Evolutionary conservation across 2,888 invertebrate genomes (phyloP).

Genomic region (Rutpela maculata): DNA sequence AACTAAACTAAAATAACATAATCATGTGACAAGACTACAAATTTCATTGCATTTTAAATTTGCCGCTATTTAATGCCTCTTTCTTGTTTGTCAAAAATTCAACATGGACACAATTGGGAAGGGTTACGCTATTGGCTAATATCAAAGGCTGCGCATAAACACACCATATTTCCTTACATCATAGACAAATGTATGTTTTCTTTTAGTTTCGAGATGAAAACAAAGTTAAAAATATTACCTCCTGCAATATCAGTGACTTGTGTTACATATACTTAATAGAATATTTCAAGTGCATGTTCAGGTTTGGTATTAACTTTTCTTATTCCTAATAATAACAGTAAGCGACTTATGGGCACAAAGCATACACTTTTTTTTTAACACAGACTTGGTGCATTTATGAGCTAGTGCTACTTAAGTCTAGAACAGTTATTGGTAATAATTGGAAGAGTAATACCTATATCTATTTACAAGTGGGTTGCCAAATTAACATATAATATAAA

Average conservation of each 20-base stretch:
- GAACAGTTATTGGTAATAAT: slow-evolving; percentile 8
- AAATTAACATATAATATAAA: neutral
- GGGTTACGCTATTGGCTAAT: no score
- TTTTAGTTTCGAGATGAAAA: neutral
- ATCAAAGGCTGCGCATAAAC: no score
- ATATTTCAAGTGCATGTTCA: neutral
- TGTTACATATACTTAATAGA: neutral
- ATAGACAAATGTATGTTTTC: no score
- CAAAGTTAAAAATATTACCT: neutral
- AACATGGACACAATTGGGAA: no score
- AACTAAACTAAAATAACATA: no score
- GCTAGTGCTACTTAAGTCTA: slow-evolving; percentile 23
- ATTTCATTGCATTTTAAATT: no score
- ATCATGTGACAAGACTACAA: no score
- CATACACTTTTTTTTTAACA: slow-evolving; percentile 29
- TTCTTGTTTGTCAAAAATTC: no score
- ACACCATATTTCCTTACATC: no score
- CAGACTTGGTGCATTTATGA: slow-evolving; percentile 13
- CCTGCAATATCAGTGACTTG: neutral
- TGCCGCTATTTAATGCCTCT: no score
- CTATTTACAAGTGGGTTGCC: slow-evolving; percentile 22
- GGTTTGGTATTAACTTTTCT: neutral
- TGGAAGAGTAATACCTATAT: slow-evolving; percentile 3
- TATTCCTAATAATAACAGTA: neutral
- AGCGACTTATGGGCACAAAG: slow-evolving; percentile 25